Evolutionary conservation across 1,140 invertebrate genomes (phyloP).

Genomic region (Neodiprion fabricii): DNA sequence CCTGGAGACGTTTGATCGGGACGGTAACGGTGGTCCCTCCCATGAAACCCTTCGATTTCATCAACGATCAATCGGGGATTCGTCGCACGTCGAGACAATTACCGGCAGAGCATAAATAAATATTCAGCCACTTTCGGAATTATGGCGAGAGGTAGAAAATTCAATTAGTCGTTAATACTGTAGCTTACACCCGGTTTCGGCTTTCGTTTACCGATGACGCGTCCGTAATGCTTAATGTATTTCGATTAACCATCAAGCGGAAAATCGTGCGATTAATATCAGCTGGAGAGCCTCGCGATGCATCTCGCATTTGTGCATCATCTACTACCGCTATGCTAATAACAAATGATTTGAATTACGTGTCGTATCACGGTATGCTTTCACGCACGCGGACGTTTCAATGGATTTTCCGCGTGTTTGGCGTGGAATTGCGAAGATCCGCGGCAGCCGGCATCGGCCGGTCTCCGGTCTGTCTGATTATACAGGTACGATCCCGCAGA

Average conservation of each 20-base stretch:
- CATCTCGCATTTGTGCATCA: slow-evolving; percentile 18
- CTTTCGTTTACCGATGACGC: no score
- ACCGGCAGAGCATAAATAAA: slow-evolving; percentile 48
- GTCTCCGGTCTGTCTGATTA: slow-evolving; percentile 14
- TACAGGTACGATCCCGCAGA: slow-evolving; percentile 10
- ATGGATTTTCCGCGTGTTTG: slow-evolving; percentile 32
- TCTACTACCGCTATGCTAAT: slow-evolving; percentile 42
- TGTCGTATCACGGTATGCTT: slow-evolving; percentile 36
- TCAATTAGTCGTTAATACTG: not conserved
- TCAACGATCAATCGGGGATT: slow-evolving; percentile 43
- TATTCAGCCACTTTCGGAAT: slow-evolving; percentile 32
- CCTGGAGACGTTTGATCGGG: not conserved
- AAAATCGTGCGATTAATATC: no score
- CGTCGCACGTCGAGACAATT: slow-evolving; percentile 50
- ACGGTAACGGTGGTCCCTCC: not conserved
- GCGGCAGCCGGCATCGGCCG: not conserved
- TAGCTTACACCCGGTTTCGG: not conserved
- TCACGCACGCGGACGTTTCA: slow-evolving; percentile 40
- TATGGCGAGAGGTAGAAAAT: slow-evolving; percentile 29
- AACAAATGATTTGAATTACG: slow-evolving; percentile 45
- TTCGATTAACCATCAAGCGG: no score
- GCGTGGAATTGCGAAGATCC: slow-evolving; percentile 24
- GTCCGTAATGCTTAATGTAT: no score
- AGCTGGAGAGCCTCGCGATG: not conserved
- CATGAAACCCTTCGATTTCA: slow-evolving; percentile 30